A percentile compares a stretch with the other conserved stretches of the same genome.
phyloP scores from a whole-genome alignment of 2,797 vertebrate species.

The Simalia tracyae region DNA sequence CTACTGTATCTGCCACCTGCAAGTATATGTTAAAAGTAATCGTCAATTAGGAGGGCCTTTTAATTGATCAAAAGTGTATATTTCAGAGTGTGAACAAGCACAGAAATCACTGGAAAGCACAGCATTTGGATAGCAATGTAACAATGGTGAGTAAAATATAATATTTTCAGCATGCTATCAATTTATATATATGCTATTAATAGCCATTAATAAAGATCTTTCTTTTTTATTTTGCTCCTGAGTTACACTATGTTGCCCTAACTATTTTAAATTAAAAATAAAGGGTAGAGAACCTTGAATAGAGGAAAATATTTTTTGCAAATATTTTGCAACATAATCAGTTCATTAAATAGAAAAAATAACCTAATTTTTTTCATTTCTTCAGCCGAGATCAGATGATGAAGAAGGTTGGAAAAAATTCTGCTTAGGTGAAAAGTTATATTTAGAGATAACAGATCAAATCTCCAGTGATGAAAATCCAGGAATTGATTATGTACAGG shows the following conservation, averaged over 20 bases:
- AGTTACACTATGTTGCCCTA: background rate
- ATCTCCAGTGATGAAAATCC: conserved; percentile 70
- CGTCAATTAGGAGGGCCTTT: background rate
- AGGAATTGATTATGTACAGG: conserved; percentile 90
- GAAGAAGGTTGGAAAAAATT: conserved; percentile 84
- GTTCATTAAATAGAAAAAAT: conserved; percentile 17
- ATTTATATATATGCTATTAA: background rate
- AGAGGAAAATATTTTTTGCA: background rate
- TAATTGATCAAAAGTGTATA: conserved; percentile 23
- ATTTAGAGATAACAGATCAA: conserved; percentile 65
- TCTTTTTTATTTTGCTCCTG: background rate
- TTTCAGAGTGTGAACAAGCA: conserved; percentile 88
- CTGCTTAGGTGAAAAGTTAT: conserved; percentile 86
- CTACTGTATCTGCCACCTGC: background rate
- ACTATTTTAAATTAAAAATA: background rate
- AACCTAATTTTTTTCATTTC: conserved; percentile 38
- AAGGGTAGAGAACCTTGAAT: background rate
- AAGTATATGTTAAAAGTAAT: background rate
- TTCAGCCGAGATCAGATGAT: conserved; percentile 78
- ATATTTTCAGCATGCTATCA: background rate
- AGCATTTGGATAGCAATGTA: conserved; percentile 91
- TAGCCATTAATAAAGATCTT: background rate
- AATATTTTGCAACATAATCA: background rate
- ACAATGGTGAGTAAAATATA: conserved; percentile 81
- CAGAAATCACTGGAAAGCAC: conserved; percentile 86